Conservation (phyloP, 2,888 invertebrate species). For the Dusona sp. region DNA sequence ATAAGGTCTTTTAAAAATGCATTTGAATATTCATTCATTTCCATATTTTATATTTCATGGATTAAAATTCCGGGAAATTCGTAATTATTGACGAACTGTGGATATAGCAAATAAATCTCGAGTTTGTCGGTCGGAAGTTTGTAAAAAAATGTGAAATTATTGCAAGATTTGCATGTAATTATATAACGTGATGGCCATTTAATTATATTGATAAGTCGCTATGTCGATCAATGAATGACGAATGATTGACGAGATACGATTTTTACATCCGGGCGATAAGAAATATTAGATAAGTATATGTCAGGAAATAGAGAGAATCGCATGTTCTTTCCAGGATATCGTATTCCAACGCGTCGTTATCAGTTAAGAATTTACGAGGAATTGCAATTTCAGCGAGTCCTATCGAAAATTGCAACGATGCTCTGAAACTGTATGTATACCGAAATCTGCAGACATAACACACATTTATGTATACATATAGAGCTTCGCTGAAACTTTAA, state of each 20-base stretch:
- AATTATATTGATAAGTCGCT: constrained; percentile 17
- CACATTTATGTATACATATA: not conserved
- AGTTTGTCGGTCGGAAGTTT: not conserved
- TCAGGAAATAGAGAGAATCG: not conserved
- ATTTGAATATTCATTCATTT: not conserved
- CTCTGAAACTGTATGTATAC: not conserved
- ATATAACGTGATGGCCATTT: constrained; percentile 11
- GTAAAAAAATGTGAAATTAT: not conserved
- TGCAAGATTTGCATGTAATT: not conserved
- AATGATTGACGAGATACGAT: constrained; percentile 11
- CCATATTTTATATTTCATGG: not conserved
- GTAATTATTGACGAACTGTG: not conserved
- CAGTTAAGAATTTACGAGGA: not conserved
- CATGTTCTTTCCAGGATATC: not conserved
- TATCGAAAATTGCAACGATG: constrained; percentile 12
- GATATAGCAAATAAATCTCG: not conserved
- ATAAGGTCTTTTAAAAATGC: not conserved
- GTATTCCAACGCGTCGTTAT: constrained; percentile 51
- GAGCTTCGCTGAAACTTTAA: constrained; percentile 49
- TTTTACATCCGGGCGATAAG: not conserved
- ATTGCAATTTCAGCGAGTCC: constrained; percentile 28
- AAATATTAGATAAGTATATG: not conserved
- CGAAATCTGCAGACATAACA: not conserved
- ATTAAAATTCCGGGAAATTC: not conserved
- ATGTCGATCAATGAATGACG: constrained; percentile 35